Base-by-base conservation (phyloP, 53 echinoderm and acorn worm genomes). In the Crossaster papposus region DNA sequence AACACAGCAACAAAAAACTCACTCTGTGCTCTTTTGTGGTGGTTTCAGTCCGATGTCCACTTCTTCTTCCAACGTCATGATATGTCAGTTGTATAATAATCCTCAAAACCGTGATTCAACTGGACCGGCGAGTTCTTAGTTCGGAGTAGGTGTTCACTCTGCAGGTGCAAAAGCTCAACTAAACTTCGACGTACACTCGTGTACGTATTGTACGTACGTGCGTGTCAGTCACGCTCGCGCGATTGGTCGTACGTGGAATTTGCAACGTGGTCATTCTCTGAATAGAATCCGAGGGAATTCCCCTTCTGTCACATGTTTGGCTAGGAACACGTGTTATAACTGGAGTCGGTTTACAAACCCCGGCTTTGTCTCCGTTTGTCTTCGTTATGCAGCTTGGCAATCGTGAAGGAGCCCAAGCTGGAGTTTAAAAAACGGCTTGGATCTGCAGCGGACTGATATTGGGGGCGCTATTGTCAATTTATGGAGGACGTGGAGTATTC, bases 201-300 rank as follows among this genome's bases (percentile, higher is more conserved):
- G 62, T 62, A 5, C 18, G 74, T 2, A 31, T 28, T 33, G 74
- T 73, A 33, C 14, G 9, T n/a, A n/a, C 35, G 73, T 9, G 7
- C 17, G 4, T 5, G 73, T 2, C 35, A 18, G 74, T 30, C 30
- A 34, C 32, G 33, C 30, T 31, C 29, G 3, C 78, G 8, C 23
- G 14, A 10, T 13, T 20, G 15, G 62, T 62, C 15, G 3, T 50
- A 1, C 51, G 85, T 85, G 85, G 74, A 85, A 85, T 85, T 73
- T 72, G 74, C 85, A 85, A 85, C 85, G 85, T 85, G 85, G 63
- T 53, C 81, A 81, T 79, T 79, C 79, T 31, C 14, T 79, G 79
- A 79, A 79, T 2, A 38, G 64, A 58, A 36, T 32, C 58, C 14
- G 35, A 34, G 1, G 81, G 64, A 65, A 34, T 64, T 64, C 38